Conservation (phyloP, 2,797 vertebrate genomes). For the Sebastes oblongus region DNA sequence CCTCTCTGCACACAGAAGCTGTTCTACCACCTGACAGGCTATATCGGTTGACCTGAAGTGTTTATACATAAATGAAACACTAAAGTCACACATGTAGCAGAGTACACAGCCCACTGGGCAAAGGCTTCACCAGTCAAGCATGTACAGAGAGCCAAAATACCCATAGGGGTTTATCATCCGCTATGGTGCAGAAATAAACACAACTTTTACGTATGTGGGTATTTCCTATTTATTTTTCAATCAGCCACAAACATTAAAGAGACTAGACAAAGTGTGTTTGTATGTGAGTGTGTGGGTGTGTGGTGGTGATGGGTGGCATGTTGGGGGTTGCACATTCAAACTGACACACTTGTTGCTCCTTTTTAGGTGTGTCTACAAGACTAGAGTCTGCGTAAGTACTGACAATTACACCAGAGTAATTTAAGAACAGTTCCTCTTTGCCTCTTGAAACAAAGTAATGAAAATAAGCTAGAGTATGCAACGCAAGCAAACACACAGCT, state of each 20-base stretch:
- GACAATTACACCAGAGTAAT: background rate
- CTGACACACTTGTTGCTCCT: background rate
- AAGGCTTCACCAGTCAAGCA: background rate
- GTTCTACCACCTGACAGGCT: background rate
- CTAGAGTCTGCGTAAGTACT: background rate
- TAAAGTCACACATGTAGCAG: background rate
- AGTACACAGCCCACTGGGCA: background rate
- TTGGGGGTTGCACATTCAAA: background rate
- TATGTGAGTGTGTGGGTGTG: conserved; percentile 11
- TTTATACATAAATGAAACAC: background rate
- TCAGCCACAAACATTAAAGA: background rate
- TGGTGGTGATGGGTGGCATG: background rate
- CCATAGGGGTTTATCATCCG: background rate
- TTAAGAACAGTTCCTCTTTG: conserved; percentile 24
- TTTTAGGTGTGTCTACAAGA: background rate
- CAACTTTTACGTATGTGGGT: background rate
- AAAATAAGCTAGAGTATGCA: background rate
- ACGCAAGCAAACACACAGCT: background rate
- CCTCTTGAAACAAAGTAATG: background rate
- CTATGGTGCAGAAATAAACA: background rate
- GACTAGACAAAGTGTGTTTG: background rate
- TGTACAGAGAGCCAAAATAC: background rate
- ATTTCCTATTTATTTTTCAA: background rate
- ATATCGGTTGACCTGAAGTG: background rate
- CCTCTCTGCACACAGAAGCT: conserved; percentile 28